Evolutionary conservation across 2,797 vertebrate genomes (phyloP).

Genomic region (Melanotaenia pygmaea): DNA sequence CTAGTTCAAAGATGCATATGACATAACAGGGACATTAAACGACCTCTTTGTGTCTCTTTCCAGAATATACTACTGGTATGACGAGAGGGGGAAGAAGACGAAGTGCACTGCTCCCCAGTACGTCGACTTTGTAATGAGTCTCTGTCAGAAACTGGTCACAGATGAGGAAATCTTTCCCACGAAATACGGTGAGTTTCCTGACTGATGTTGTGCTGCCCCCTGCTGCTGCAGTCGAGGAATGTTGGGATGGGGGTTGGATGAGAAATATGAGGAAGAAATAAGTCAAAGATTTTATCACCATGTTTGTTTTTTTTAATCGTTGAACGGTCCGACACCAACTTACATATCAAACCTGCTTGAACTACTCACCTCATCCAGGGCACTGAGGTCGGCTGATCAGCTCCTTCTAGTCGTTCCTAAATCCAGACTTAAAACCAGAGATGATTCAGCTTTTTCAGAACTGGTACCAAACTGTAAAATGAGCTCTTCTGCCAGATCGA

Average conservation of each 20-base stretch:
- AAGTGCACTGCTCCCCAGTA: conserved; percentile 99
- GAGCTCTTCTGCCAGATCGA: no score
- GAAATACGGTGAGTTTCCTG: conserved; percentile 90
- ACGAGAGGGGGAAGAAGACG: conserved; percentile 97
- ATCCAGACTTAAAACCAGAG: no score
- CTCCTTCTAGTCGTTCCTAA: no score
- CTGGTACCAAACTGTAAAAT: no score
- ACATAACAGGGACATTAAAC: background rate
- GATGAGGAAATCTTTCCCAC: conserved; percentile 98
- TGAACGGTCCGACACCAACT: no score
- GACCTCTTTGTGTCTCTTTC: conserved; percentile 27
- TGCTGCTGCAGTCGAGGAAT: conserved; percentile 40
- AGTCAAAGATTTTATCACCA: background rate
- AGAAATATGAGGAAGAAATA: background rate
- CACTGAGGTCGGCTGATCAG: no score
- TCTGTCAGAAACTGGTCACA: conserved; percentile 97
- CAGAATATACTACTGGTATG: conserved; percentile 99
- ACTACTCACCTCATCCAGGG: no score
- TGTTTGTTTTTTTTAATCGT: background rate
- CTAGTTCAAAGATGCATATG: background rate
- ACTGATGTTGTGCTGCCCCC: conserved; percentile 49
- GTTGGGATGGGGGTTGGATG: background rate
- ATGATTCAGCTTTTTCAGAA: no score
- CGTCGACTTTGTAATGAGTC: conserved; percentile 98
- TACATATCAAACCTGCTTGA: no score